phyloP scores from a whole-genome alignment of 2,113 vertebrate species.

The Mungos mungo region DNA sequence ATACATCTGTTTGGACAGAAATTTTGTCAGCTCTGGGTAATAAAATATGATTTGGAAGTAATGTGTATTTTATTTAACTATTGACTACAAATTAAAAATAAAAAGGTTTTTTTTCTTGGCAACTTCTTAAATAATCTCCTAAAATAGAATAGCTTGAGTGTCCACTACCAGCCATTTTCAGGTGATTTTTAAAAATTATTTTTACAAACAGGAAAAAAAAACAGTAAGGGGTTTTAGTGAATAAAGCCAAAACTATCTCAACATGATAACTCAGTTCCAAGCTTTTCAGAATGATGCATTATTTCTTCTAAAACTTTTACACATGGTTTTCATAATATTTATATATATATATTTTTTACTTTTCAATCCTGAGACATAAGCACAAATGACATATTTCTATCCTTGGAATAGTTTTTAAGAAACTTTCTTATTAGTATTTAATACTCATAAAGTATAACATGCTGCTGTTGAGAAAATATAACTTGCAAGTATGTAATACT shows the following conservation, averaged over 20 bases:
- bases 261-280: constrained; percentile 37
- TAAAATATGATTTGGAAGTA: constrained; percentile 27
- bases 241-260: constrained; percentile 40
- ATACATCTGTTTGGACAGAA: constrained; percentile 32
- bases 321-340: constrained; percentile 64
- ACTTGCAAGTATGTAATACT: background rate
- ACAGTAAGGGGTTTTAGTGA: constrained; percentile 43
- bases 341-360: background rate
- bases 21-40: constrained; percentile 14
- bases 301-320: constrained; percentile 38
- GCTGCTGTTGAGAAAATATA: background rate
- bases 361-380: background rate
- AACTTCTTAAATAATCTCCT: constrained; percentile 18
- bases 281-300: constrained; percentile 1
- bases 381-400: background rate
- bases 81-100: constrained; percentile 42
- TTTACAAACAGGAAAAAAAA: constrained; percentile 62
- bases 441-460: background rate
- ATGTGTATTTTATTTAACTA: constrained; percentile 51
- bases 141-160: constrained; percentile 32
- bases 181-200: constrained; percentile 28
- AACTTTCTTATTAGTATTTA: background rate
- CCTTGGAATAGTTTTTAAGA: background rate
- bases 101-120: background rate
- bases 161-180: background rate